These are phyloP conservation scores for Hirtodrosophila histrioides DNA, from an alignment of 2,888 invertebrate species.

Conservation along the genomic window DNA sequence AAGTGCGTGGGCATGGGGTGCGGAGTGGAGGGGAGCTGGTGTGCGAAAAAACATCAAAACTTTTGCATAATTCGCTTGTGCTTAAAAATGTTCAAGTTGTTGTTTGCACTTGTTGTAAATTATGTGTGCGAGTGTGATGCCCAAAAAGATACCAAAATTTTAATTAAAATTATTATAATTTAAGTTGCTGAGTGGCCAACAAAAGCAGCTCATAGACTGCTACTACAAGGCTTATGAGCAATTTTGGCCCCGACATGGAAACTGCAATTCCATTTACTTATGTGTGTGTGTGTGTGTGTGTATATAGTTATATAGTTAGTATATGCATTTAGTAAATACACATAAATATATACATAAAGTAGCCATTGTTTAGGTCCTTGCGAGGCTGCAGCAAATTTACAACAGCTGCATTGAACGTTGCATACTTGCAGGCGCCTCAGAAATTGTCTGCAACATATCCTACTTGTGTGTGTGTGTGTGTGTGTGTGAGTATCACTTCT, in stretches of 20 bases:
- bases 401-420: constrained; percentile 70
- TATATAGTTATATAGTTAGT: constrained; percentile 9
- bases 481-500: constrained; percentile 67
- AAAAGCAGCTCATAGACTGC: constrained; percentile 12
- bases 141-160: constrained; percentile 50
- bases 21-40: constrained; percentile 1
- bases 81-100: constrained; percentile 75
- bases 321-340: constrained; percentile 6
- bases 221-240: constrained; percentile 39
- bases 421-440: constrained; percentile 71
- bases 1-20: constrained; percentile 48
- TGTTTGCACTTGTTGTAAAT: constrained; percentile 52
- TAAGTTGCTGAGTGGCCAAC: constrained; percentile 40
- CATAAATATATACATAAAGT: constrained; percentile 14
- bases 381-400: constrained; percentile 67
- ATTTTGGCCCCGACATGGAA: constrained; percentile 26
- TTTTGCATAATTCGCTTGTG: constrained; percentile 79
- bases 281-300: constrained; percentile 20
- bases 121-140: constrained; percentile 25
- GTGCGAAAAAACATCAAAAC: constrained; percentile 69
- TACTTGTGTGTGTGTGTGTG: constrained; percentile 53
- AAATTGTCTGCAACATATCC: constrained; percentile 72
- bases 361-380: constrained; percentile 41
- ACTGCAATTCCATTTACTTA: constrained; percentile 14
- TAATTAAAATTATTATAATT: constrained; percentile 79